phyloP scores from a whole-genome alignment of 2,797 vertebrate species.

The Momotus momota region DNA sequence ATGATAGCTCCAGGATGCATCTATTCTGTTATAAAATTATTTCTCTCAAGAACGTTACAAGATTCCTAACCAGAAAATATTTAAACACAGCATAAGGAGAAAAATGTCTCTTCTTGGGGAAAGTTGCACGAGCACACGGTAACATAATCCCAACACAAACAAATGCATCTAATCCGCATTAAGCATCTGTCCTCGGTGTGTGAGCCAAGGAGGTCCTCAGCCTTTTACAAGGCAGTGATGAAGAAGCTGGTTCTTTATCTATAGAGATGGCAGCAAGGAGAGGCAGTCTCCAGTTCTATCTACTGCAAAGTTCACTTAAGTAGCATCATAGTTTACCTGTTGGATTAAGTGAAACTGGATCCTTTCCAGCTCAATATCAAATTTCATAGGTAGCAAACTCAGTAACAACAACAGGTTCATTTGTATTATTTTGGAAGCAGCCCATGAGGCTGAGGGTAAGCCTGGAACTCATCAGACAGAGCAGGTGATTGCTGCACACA shows the following conservation, averaged over 20 bases:
- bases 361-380: neutral
- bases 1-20: constrained; percentile 9
- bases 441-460: neutral
- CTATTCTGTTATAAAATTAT: constrained; percentile 33
- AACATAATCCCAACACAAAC: neutral
- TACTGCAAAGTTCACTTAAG: neutral
- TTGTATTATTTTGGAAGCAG: neutral
- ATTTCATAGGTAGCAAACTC: constrained; percentile 69
- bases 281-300: neutral
- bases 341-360: constrained; percentile 56
- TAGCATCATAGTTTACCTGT: neutral
- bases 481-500: neutral
- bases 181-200: neutral
- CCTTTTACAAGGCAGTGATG: neutral
- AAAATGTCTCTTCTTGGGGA: constrained; percentile 58
- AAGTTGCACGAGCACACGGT: neutral
- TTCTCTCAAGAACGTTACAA: constrained; percentile 52
- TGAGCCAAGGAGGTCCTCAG: neutral
- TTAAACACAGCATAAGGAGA: constrained; percentile 65
- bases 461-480: neutral
- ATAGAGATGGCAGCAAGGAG: neutral
- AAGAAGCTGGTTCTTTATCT: neutral
- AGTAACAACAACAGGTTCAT: constrained; percentile 35
- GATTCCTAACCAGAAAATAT: constrained; percentile 65
- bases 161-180: neutral